Percentiles rank a stretch among this genome's conserved stretches.
Evolutionary conservation across 2,797 vertebrate genomes (phyloP).

Genomic region (Malacoraja senta): DNA sequence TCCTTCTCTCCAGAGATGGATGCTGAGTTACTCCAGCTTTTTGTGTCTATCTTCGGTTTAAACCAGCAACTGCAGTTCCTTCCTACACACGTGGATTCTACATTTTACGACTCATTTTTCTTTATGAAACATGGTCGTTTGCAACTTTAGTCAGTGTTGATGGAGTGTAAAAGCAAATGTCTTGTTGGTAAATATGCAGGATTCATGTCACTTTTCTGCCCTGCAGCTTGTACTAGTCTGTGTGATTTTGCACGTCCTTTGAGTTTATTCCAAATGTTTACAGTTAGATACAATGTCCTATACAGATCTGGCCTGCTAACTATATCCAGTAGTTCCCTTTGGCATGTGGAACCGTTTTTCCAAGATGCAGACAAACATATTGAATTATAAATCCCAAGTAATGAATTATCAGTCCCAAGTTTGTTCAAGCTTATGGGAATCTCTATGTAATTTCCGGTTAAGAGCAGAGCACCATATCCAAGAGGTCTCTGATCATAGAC

Average conservation of each 20-base stretch:
- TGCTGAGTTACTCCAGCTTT: no score
- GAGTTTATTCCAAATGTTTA: conserved; percentile 20
- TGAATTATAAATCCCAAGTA: not conserved
- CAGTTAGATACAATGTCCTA: not conserved
- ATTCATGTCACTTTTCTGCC: conserved; percentile 5
- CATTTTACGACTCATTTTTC: not conserved
- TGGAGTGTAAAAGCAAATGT: not conserved
- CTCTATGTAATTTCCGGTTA: not conserved
- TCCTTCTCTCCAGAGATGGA: no score
- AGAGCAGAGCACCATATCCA: not conserved
- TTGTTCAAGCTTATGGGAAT: not conserved
- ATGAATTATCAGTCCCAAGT: not conserved
- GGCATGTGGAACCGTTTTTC: not conserved
- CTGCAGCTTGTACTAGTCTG: not conserved
- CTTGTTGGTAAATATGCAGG: not conserved
- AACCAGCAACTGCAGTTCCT: no score
- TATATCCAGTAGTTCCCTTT: not conserved
- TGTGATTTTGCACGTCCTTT: not conserved
- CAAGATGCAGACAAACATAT: not conserved
- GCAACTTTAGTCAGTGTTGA: not conserved
- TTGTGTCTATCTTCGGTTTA: no score
- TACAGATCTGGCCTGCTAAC: not conserved
- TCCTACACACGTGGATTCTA: not conserved
- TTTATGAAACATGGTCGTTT: not conserved
- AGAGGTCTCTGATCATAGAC: not conserved